phyloP scores from a whole-genome alignment of 2,888 invertebrate species.

The Andrena camellia region DNA sequence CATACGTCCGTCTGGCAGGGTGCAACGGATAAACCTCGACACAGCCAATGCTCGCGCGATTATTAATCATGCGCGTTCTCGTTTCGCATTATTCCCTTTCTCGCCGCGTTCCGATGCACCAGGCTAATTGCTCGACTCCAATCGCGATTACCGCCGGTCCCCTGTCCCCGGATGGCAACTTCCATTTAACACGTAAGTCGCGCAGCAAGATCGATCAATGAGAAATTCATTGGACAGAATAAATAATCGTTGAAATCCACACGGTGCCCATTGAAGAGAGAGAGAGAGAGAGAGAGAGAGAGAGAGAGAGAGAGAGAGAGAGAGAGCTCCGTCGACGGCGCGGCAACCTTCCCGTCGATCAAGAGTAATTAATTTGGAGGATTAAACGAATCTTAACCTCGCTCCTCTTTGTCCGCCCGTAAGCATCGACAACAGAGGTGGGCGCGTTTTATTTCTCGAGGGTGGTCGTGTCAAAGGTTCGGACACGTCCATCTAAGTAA shows the following conservation, averaged over 20 bases:
- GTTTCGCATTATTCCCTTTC: slow-evolving; percentile 39
- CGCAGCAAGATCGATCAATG: slow-evolving; percentile 19
- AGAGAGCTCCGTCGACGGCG: no score
- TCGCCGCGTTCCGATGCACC: slow-evolving; percentile 36
- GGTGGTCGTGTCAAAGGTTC: slow-evolving; percentile 60
- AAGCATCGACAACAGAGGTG: slow-evolving; percentile 3
- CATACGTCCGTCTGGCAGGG: slow-evolving; percentile 9
- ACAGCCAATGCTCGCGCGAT: slow-evolving; percentile 6
- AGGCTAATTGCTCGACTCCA: slow-evolving; percentile 44
- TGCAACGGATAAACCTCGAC: slow-evolving; percentile 19
- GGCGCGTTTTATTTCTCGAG: slow-evolving; percentile 43
- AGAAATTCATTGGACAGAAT: slow-evolving; percentile 38
- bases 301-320: no score
- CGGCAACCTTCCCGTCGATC: neutral
- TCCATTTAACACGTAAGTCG: slow-evolving; percentile 6
- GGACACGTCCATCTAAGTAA: slow-evolving; percentile 74
- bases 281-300: no score
- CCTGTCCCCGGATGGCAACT: slow-evolving; percentile 2
- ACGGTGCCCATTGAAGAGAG: neutral
- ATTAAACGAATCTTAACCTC: slow-evolving; percentile 38
- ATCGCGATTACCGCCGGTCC: slow-evolving; percentile 39
- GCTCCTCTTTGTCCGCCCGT: neutral
- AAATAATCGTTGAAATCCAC: slow-evolving; percentile 2
- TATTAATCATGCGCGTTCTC: slow-evolving; percentile 40
- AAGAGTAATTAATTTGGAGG: slow-evolving; percentile 1